Conservation (phyloP, 2,113 vertebrate species). For the Anoura caudifer region DNA sequence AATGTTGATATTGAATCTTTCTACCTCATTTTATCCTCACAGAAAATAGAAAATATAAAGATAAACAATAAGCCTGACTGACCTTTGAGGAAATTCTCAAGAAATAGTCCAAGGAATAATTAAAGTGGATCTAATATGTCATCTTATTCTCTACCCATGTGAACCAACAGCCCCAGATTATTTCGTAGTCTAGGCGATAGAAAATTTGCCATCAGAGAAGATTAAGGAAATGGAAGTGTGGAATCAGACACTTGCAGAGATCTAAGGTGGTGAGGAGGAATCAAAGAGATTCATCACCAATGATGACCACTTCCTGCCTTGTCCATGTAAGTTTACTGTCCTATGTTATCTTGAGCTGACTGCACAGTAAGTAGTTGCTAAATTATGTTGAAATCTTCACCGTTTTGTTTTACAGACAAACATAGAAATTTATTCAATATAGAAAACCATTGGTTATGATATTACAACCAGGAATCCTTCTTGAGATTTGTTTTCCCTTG, state of each 20-base stretch:
- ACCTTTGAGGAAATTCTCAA: not conserved
- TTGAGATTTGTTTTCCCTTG: not conserved
- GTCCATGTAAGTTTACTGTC: not conserved
- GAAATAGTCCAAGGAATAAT: not conserved
- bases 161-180: not conserved
- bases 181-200: not conserved
- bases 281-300: not conserved
- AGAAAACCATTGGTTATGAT: not conserved
- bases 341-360: not conserved
- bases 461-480: not conserved
- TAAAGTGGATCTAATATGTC: not conserved
- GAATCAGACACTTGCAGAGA: not conserved
- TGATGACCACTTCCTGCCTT: not conserved
- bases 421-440: not conserved
- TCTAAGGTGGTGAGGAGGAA: not conserved
- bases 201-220: not conserved
- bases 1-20: not conserved
- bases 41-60: not conserved
- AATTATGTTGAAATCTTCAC: not conserved
- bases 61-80: not conserved
- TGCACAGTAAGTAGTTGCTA: not conserved
- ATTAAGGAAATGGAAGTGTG: not conserved
- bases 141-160: not conserved
- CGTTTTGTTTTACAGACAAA: not conserved
- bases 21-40: not conserved